These are phyloP conservation scores for Eumerus sabulonum DNA, from an alignment of 2,888 invertebrate species.

Conservation along the genomic window DNA sequence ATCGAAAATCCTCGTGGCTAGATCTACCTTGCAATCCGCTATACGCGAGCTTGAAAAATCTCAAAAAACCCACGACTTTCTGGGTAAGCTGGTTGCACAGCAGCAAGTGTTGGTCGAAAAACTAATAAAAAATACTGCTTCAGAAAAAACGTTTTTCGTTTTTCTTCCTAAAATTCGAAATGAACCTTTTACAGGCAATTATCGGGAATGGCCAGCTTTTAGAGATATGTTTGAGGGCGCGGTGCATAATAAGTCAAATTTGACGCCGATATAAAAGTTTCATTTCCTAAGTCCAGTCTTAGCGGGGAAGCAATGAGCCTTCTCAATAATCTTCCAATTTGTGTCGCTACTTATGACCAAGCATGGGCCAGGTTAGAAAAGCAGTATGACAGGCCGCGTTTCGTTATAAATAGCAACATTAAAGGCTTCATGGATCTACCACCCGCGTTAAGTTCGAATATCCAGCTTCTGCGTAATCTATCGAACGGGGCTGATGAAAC, in stretches of 20 bases:
- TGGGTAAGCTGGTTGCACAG: slow-evolving; percentile 1
- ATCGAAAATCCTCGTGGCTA: no score
- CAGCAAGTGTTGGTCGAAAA: slow-evolving; percentile 7
- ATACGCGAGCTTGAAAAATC: slow-evolving; percentile 1
- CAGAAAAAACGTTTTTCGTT: neutral
- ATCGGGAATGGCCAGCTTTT: slow-evolving; percentile 29
- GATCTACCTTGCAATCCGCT: neutral
- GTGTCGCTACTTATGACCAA: slow-evolving; percentile 1
- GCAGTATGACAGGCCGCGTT: slow-evolving; percentile 23
- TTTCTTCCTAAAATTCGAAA: slow-evolving; percentile 18
- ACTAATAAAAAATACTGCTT: neutral
- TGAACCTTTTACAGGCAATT: no score
- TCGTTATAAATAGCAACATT: slow-evolving; percentile 17
- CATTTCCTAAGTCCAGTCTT: slow-evolving; percentile 16
- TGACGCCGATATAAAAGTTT: slow-evolving; percentile 24
- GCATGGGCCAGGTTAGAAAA: slow-evolving; percentile 26
- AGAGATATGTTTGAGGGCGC: slow-evolving; percentile 11
- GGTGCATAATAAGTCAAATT: slow-evolving; percentile 13
- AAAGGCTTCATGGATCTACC: slow-evolving; percentile 20
- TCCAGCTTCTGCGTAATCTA: slow-evolving; percentile 27
- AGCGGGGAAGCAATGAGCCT: slow-evolving; percentile 7
- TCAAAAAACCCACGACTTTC: neutral
- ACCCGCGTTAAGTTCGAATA: neutral
- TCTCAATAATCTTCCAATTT: slow-evolving; percentile 9
- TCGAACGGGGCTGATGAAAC: slow-evolving; percentile 47